These are phyloP conservation scores for Neoascia interrupta DNA, from an alignment of 2,888 invertebrate genomes.

Conservation along the genomic window DNA sequence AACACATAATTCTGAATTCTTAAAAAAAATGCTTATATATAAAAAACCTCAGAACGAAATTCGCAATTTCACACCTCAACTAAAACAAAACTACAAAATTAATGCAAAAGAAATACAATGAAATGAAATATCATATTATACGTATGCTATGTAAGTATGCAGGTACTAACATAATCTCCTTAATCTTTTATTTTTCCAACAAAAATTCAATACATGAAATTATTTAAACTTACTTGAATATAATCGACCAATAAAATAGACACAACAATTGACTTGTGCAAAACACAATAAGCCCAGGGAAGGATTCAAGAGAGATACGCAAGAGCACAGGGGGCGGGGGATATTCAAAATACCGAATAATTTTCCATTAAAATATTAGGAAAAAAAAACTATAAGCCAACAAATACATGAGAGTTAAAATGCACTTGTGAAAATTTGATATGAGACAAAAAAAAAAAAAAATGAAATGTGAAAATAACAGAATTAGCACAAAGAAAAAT, in stretches of 20 bases:
- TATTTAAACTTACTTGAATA: constrained; percentile 36
- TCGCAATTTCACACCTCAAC: constrained; percentile 12
- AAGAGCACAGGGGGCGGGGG: constrained; percentile 41
- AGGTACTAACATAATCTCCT: constrained; percentile 25
- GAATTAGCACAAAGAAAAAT: constrained; percentile 60
- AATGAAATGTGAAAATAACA: constrained; percentile 43
- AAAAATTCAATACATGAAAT: constrained; percentile 13
- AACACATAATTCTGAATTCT: too few species aligned
- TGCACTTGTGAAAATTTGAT: constrained; percentile 49
- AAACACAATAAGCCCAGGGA: constrained; percentile 61
- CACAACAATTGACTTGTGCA: constrained; percentile 51
- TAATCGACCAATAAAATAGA: constrained; percentile 18
- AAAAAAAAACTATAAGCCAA: constrained; percentile 61
- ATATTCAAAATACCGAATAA: constrained; percentile 38
- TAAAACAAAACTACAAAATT: constrained; percentile 35
- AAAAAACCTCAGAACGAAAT: too few species aligned
- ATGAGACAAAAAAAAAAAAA: constrained; percentile 24
- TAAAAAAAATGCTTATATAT: too few species aligned
- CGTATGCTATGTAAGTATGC: constrained; percentile 47
- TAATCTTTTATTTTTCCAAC: neutral
- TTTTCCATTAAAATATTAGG: constrained; percentile 38
- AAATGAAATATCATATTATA: constrained; percentile 34
- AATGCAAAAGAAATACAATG: constrained; percentile 29
- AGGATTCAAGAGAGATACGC: constrained; percentile 43
- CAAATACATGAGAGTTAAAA: constrained; percentile 67